Evolutionary conservation across 2,888 invertebrate genomes (phyloP).

Genomic region (Junonia oenone): DNA sequence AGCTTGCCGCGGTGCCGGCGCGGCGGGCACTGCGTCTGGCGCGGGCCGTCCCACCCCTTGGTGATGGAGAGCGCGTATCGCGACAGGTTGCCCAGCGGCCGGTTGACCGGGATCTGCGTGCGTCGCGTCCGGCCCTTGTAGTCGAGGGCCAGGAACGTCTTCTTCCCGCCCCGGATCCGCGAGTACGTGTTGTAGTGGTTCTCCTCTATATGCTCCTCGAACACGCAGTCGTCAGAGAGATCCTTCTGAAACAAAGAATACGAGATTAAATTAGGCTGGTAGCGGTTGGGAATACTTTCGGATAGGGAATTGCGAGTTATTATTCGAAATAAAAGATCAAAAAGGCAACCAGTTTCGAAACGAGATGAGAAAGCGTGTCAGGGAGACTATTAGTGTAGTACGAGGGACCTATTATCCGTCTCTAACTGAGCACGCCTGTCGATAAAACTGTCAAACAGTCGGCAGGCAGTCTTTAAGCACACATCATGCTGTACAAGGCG

Average conservation of each 20-base stretch:
- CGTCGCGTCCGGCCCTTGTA: constrained; percentile 85
- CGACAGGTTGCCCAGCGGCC: constrained; percentile 85
- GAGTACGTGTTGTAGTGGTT: constrained; percentile 93
- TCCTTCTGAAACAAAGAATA: constrained; percentile 86
- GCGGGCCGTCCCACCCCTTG: constrained; percentile 55
- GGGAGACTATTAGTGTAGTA: constrained; percentile 22
- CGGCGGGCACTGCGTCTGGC: constrained; percentile 57
- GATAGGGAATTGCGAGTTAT: not conserved
- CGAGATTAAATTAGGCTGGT: not conserved
- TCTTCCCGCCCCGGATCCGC: constrained; percentile 81
- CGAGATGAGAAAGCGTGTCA: constrained; percentile 24
- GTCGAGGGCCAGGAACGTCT: constrained; percentile 89
- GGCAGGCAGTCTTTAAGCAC: constrained; percentile 20
- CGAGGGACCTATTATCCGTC: constrained; percentile 21
- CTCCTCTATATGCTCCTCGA: constrained; percentile 91
- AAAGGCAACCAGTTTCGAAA: constrained; percentile 10
- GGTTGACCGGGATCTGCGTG: constrained; percentile 83
- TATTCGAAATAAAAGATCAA: not conserved
- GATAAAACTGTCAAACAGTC: constrained; percentile 28
- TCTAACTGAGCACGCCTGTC: constrained; percentile 10
- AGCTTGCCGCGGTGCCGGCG: constrained; percentile 66
- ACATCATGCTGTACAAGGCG: constrained; percentile 37
- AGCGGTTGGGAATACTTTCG: not conserved
- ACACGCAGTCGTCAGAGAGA: constrained; percentile 90
- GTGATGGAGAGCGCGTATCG: constrained; percentile 84